Evolutionary conservation across 2,888 invertebrate species (phyloP).

Genomic region (Apodemia zela): DNA sequence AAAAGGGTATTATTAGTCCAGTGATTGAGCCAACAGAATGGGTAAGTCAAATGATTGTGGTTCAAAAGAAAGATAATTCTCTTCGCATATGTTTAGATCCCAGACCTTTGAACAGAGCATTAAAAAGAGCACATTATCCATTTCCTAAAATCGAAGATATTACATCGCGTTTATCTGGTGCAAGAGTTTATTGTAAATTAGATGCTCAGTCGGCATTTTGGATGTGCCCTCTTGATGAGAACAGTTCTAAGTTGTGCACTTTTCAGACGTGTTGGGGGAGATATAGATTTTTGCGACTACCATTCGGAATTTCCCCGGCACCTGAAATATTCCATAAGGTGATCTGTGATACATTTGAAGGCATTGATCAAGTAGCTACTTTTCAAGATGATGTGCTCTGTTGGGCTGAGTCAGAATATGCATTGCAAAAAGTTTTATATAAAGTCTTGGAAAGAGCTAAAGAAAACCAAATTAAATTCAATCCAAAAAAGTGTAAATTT

Average conservation of each 20-base stretch:
- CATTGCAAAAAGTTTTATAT: background rate
- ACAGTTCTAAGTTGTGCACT: constrained; percentile 15
- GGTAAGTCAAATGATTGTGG: too few relatives aligned
- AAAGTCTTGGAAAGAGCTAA: background rate
- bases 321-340: constrained; percentile 31
- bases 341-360: constrained; percentile 13
- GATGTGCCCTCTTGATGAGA: constrained; percentile 13
- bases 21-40: too few relatives aligned
- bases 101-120: too few relatives aligned
- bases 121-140: too few relatives aligned
- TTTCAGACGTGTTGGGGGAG: constrained; percentile 32
- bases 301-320: constrained; percentile 30
- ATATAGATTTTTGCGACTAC: constrained; percentile 30
- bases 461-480: constrained; percentile 1
- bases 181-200: too few relatives aligned
- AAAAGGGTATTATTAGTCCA: too few relatives aligned
- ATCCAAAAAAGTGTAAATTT: constrained; percentile 1
- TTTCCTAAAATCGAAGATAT: too few relatives aligned
- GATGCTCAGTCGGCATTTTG: too few relatives aligned
- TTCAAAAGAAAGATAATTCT: too few relatives aligned
- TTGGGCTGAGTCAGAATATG: background rate
- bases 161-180: too few relatives aligned
- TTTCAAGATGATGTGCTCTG: constrained; percentile 3
- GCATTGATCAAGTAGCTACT: background rate
- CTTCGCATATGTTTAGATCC: too few relatives aligned